Evolutionary conservation across 2,797 vertebrate genomes (phyloP).

Genomic region (Phylloscopus collybita): DNA sequence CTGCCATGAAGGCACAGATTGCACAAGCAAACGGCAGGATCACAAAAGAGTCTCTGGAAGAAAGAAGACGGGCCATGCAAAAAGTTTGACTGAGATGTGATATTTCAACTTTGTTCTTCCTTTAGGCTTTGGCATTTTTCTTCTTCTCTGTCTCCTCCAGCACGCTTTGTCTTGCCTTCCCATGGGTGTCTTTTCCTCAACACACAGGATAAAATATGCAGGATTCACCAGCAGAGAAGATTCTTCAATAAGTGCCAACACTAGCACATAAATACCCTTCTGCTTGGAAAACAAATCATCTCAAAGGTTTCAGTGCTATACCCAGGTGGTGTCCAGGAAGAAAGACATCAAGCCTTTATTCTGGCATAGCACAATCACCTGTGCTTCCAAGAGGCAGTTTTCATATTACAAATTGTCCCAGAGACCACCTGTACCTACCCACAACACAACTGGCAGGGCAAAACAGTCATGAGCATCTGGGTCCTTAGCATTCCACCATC

Average conservation of each 20-base stretch:
- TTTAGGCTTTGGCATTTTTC: not conserved
- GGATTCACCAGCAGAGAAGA: not conserved
- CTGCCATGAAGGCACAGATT: not conserved
- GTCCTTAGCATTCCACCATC: not conserved
- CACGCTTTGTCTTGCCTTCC: not conserved
- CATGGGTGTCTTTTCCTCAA: not conserved
- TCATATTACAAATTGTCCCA: not conserved
- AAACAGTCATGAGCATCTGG: rapidly evolving
- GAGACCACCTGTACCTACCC: not conserved
- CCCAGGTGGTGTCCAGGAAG: rapidly evolving
- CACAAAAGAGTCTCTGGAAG: not conserved
- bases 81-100: rapidly evolving
- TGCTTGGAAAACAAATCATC: not conserved
- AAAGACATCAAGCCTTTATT: not conserved
- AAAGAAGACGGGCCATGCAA: not conserved
- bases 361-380: not conserved
- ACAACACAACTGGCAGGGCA: rapidly evolving
- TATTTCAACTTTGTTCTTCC: not conserved
- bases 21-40: not conserved
- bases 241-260: not conserved
- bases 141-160: not conserved
- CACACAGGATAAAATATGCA: not conserved
- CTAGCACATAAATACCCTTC: rapidly evolving
- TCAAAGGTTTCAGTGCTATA: not conserved
- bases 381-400: not conserved